Conservation (phyloP, 1,140 invertebrate species). For the Heliothis subflexa region DNA sequence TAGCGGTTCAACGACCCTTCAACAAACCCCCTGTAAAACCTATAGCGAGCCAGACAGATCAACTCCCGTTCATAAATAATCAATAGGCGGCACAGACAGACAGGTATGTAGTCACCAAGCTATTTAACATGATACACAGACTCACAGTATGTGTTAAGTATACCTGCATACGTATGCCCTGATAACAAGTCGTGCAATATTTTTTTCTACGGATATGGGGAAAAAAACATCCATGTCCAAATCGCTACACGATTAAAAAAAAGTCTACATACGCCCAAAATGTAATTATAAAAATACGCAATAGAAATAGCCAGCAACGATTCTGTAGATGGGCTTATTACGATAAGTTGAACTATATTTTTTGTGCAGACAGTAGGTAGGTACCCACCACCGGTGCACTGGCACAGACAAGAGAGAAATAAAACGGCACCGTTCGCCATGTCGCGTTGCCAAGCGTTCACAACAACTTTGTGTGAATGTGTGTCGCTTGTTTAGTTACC, state of each 20-base stretch:
- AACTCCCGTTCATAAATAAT: slow-evolving; percentile 42
- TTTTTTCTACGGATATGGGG: not conserved
- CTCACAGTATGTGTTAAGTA: not conserved
- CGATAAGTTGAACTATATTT: slow-evolving; percentile 53
- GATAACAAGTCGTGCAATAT: not conserved
- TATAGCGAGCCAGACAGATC: slow-evolving; percentile 55
- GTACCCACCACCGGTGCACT: slow-evolving; percentile 48
- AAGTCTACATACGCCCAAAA: no score
- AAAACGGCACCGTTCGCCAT: slow-evolving; percentile 57
- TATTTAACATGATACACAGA: not conserved
- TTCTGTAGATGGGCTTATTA: slow-evolving; percentile 13
- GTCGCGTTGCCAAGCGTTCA: slow-evolving; percentile 56
- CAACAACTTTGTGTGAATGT: slow-evolving; percentile 37
- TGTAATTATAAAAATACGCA: no score
- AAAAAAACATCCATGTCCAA: no score
- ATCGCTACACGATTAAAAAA: no score
- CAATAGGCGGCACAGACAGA: slow-evolving; percentile 14
- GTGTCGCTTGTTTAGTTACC: slow-evolving; percentile 16
- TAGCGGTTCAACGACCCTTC: slow-evolving; percentile 78
- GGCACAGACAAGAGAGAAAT: slow-evolving; percentile 50
- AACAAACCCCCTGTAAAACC: slow-evolving; percentile 64
- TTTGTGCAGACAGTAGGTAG: slow-evolving; percentile 46
- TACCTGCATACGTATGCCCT: no score
- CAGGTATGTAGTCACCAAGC: slow-evolving; percentile 25
- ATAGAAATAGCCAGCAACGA: not conserved